Evolutionary conservation across 2,888 invertebrate species (phyloP), one percentile per base, ranked within the genome.

Genomic region (Tenthredo amoena): DNA sequence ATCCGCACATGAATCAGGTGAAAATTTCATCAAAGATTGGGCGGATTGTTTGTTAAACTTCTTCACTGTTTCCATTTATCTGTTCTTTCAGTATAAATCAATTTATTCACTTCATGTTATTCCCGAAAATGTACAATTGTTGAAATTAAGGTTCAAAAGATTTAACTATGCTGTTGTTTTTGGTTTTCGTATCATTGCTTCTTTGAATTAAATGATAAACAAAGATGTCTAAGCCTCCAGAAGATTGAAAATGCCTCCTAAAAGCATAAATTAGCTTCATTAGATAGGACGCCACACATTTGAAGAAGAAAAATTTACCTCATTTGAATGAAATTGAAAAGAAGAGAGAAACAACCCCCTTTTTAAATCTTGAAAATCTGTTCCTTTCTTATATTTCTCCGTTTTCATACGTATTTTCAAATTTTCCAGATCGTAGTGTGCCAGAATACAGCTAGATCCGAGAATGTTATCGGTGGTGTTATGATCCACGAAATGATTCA

Each of bases 401-500:
- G 12, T 74, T 40, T 84, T 85, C 55, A 85, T 84, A 10, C 26
- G 12, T 72, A 7, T 72, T 43, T 43, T 10, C 0, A 1, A 21
- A n/a, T 85, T 86, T 94, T 94, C 12, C 93, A 97, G 97, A 96
- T 99, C 87, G 97, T 99, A 0, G 95, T 99, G 1, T 99, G 99
- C 90, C 98, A 99, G 92, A 99, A 99, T 93, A 96, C 96, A 85
- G 96, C 97, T 0, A 95, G 93, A 31, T 95, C 94, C 40, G 95
- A 96, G 91, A 96, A 96, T 15, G 95, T 96, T 92, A 96, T 98
- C 0, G 97, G 97, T 92, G 97, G 96, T 34, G 97, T 98, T 0
- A 92, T 99, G 68, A 96, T 97, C 0, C 99, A 99, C 90, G 99
- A 99, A 94, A 96, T 99, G 95, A 97, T 99, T 76, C 99, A 99